Evolutionary conservation across 2,888 invertebrate species (phyloP), one percentile per base, ranked within the genome.

Genomic region (Cyaniris semiargus): DNA sequence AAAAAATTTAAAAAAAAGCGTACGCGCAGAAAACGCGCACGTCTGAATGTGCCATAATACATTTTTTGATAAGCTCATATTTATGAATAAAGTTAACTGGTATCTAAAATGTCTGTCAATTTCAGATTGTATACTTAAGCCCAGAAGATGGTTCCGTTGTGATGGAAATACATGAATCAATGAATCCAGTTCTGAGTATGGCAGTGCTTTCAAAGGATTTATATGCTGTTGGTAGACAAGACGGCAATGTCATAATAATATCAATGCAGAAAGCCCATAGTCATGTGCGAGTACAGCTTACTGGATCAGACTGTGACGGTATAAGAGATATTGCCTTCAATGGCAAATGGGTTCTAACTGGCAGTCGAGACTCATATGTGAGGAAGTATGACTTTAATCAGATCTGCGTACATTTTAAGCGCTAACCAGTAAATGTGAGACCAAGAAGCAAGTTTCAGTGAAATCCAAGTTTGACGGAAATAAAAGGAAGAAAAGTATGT

Each of bases 251-350:
- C 82, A 94, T 94, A 66, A 94, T 94, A 13, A 85, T 94, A 56
- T 94, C 94, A 21, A 82, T 94, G 77, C 87, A 91, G 78, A 88
- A 91, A 70, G 83, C 87, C 23, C 87, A 88, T 77, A 83, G 81
- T 58, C 76, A 83, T 76, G 83, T 86, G 4, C 86, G 91, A 78
- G 89, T 95, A 0, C 95, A 95, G 79, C 87, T 96, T n/a, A 96
- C 96, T 8, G 97, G 97, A 0, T 92, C 96, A 0, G 96, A 96
- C 83, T 96, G 95, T 86, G 96, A 97, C 83, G 96, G 96, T 0
- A 94, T 97, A 21, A 95, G 96, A 85, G 95, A 95, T 81, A 87
- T 96, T 44, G 89, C 94, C 0, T 94, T 93, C 80, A 95, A 96
- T 84, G 94, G 94, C 3, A 93, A 93, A 85, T 94, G 94, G 93